Evolutionary conservation across 2,113 vertebrate genomes (phyloP), one percentile per base, ranked within the genome.

Genomic region (Bambusicola thoracicus): DNA sequence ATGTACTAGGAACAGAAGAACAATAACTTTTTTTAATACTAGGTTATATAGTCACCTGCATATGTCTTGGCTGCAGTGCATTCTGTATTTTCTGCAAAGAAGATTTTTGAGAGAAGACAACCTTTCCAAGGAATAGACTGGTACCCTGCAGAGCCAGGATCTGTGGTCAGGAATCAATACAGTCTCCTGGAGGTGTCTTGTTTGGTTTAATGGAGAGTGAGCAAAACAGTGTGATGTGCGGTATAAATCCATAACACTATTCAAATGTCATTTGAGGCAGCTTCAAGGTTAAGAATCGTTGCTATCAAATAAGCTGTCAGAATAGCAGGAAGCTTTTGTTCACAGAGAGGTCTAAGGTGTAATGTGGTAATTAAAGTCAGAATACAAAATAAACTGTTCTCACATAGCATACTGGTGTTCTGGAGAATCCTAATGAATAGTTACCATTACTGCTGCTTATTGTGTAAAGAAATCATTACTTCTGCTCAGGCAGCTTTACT

Each of bases 101-200:
- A 83, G 43, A 72, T 61, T 91, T 94, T 76, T 88, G 76, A 88
- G 92, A 85, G 91, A 90, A 73, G 73, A 86, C 0, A 48, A 95
- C 90, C 94, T 95, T 94, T 94, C 87, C 90, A 90, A 94, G 88
- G 87, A 95, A 96, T 83, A 95, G 90, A 96, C 66, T 94, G 51
- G 76, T 32, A 91, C 88, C 93, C 90, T 94, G 82, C 82, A 93
- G 87, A 94, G 91, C 76, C 56, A 49, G 82, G 79, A 89, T 87
- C 85, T 96, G 93, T 81, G 94, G 95, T 94, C 93, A 94, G 78
- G 94, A 97, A 97, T 97, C 96, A 93, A 97, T 97, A 92, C 40
- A 91, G 73, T 48, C 80, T 94, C 92, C 66, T 95, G 72, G 73
- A 94, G 73, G 82, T 88, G 85, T 77, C 93, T 94, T 69, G 38